Percentiles rank a stretch among this genome's conserved stretches.
Conservation (phyloP, 2,888 invertebrate genomes). For the Dynastes grantii region DNA sequence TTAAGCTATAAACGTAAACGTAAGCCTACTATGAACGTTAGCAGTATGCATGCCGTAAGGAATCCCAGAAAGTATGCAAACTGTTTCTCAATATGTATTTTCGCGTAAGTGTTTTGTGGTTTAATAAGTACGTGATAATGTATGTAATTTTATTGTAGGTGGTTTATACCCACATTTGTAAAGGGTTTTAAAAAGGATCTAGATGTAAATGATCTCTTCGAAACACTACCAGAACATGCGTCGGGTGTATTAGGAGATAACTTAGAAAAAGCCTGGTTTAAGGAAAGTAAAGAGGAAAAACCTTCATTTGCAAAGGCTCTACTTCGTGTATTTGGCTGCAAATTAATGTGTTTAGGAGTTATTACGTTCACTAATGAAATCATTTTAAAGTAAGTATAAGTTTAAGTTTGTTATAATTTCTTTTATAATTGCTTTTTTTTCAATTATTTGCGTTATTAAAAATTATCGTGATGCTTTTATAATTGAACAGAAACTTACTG, state of each 20-base stretch:
- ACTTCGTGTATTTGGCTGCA: constrained; percentile 59
- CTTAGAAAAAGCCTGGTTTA: constrained; percentile 73
- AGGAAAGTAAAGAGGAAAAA: constrained; percentile 54
- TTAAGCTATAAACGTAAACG: constrained; percentile 32
- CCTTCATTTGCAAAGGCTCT: constrained; percentile 61
- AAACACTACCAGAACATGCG: constrained; percentile 73
- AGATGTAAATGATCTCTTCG: constrained; percentile 71
- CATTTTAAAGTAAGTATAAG: constrained; percentile 56
- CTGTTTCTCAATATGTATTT: constrained; percentile 53
- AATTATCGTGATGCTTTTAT: too few relatives aligned
- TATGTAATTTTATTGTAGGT: constrained; percentile 65
- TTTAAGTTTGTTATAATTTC: not conserved
- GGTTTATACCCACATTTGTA: constrained; percentile 71
- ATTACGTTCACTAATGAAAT: constrained; percentile 55
- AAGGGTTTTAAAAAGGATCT: constrained; percentile 71
- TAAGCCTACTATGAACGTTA: constrained; percentile 34
- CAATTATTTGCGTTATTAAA: too few relatives aligned
- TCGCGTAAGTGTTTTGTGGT: constrained; percentile 50
- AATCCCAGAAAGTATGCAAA: constrained; percentile 54
- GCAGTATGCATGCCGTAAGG: constrained; percentile 18
- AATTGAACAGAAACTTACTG: too few relatives aligned
- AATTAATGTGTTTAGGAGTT: constrained; percentile 58
- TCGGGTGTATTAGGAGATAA: constrained; percentile 77
- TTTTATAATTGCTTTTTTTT: not conserved
- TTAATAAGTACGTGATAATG: not conserved